Evolutionary conservation across 1,140 invertebrate species (phyloP).

Genomic region (Agrilus planipennis): DNA sequence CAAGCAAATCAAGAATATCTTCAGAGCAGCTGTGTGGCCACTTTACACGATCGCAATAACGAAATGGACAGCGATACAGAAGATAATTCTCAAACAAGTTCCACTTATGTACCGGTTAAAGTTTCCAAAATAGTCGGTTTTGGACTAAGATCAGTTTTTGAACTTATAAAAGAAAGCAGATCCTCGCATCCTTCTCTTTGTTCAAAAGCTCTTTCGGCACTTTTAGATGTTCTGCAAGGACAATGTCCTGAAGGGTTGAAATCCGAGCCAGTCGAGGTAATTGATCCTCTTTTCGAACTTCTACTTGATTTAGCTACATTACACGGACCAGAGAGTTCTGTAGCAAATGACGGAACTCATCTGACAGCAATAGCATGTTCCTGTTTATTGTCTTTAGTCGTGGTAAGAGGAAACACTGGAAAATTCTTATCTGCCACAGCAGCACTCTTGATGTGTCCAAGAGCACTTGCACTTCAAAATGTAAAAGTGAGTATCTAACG

Average conservation of each 20-base stretch:
- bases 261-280: slow-evolving; percentile 58
- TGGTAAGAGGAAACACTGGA: slow-evolving; percentile 89
- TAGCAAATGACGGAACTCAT: slow-evolving; percentile 48
- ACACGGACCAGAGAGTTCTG: slow-evolving; percentile 43
- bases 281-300: slow-evolving; percentile 68
- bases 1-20: slow-evolving; percentile 49
- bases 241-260: slow-evolving; percentile 66
- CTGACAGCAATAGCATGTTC: slow-evolving; percentile 80
- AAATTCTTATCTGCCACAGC: slow-evolving; percentile 77
- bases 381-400: slow-evolving; percentile 78
- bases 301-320: slow-evolving; percentile 66
- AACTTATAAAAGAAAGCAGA: slow-evolving; percentile 78
- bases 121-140: slow-evolving; percentile 78
- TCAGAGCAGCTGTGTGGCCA: slow-evolving; percentile 42
- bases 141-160: slow-evolving; percentile 81
- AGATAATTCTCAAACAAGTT: slow-evolving; percentile 35
- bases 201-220: slow-evolving; percentile 70
- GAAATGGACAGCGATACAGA: slow-evolving; percentile 54
- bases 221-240: slow-evolving; percentile 85
- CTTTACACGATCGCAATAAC: slow-evolving; percentile 43
- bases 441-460: slow-evolving; percentile 77
- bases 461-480: slow-evolving; percentile 62
- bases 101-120: slow-evolving; percentile 31
- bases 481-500: slow-evolving; percentile 59
- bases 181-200: slow-evolving; percentile 71